Conservation (phyloP, 2,888 invertebrate species). For the Rhopalosiphum nymphaeae region DNA sequence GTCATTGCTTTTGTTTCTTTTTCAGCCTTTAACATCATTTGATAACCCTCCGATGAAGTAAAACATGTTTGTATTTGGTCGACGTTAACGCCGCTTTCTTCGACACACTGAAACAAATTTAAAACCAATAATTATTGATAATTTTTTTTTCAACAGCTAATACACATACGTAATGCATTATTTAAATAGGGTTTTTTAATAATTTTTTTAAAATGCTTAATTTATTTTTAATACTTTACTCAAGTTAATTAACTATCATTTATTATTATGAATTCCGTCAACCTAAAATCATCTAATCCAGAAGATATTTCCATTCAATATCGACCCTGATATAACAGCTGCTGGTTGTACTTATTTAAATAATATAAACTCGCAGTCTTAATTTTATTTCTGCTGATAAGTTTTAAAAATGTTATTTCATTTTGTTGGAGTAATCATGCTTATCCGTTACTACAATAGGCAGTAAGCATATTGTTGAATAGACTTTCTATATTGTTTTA, state of each 20-base stretch:
- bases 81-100: constrained; percentile 70
- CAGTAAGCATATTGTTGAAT: not conserved
- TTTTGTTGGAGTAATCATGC: not conserved
- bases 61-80: constrained; percentile 71
- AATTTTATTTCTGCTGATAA: not conserved
- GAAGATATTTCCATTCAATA: not conserved
- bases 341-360: not conserved
- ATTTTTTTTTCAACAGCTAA: not conserved
- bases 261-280: not conserved
- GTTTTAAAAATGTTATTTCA: not conserved
- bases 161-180: not conserved
- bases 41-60: constrained; percentile 70
- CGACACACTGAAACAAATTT: constrained; percentile 71
- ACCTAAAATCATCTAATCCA: not conserved
- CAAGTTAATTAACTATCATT: not conserved
- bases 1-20: constrained; percentile 70
- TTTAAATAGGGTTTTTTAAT: not conserved
- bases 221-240: not conserved
- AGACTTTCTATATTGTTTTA: not conserved
- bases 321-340: not conserved
- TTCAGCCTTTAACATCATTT: constrained; percentile 73
- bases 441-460: not conserved
- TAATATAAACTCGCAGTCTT: not conserved
- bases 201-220: not conserved
- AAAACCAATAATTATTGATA: not conserved